Conservation (phyloP, 2,888 invertebrate genomes). For the Cheilosia vulpina region DNA sequence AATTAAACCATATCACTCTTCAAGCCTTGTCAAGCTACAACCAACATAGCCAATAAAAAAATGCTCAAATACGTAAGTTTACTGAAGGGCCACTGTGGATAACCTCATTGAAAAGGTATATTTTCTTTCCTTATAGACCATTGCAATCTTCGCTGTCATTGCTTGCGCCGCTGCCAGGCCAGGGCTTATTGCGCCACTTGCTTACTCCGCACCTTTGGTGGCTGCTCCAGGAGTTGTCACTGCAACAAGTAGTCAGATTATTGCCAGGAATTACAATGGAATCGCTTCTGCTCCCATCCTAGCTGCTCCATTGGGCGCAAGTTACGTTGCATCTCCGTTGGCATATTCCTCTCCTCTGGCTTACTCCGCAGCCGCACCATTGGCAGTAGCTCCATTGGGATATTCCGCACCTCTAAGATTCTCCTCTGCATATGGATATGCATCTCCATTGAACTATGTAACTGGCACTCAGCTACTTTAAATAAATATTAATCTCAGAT, state of each 20-base stretch:
- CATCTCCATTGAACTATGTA: slow-evolving; percentile 28
- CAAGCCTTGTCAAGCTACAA: slow-evolving; percentile 13
- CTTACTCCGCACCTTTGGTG: slow-evolving; percentile 69
- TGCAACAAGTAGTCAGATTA: slow-evolving; percentile 79
- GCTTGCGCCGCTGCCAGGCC: slow-evolving; percentile 69
- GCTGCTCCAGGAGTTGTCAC: slow-evolving; percentile 77
- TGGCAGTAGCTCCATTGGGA: slow-evolving; percentile 16
- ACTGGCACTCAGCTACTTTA: background rate
- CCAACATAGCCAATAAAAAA: background rate
- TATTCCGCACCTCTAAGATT: slow-evolving; percentile 28
- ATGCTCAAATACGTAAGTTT: slow-evolving; percentile 60
- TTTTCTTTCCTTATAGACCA: slow-evolving; percentile 27
- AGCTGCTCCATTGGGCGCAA: slow-evolving; percentile 47
- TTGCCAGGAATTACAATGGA: slow-evolving; percentile 80
- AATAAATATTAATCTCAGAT: background rate
- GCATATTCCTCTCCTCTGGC: slow-evolving; percentile 18
- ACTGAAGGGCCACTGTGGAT: background rate
- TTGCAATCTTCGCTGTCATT: slow-evolving; percentile 60
- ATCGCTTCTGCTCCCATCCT: slow-evolving; percentile 81
- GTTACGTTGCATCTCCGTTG: slow-evolving; percentile 15
- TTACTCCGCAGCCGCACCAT: slow-evolving; percentile 32
- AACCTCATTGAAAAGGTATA: background rate
- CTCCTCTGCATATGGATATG: slow-evolving; percentile 17
- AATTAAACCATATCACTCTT: slow-evolving; percentile 27
- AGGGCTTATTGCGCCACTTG: slow-evolving; percentile 76